Evolutionary conservation across 1,140 invertebrate species (phyloP).

Genomic region (Sminthurides bifidus): DNA sequence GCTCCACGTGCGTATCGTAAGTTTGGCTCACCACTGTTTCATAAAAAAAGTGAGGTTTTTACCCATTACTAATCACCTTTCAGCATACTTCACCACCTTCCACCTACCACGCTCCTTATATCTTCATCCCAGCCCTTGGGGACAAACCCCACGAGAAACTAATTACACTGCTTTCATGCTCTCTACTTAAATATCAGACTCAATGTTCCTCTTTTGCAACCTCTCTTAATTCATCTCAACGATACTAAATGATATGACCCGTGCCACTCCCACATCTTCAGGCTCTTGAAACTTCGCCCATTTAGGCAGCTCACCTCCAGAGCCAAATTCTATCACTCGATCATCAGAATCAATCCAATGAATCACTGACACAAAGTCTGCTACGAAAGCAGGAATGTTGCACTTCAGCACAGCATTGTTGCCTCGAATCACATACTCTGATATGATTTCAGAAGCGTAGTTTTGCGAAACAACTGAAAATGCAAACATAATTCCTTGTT

Average conservation of each 20-base stretch:
- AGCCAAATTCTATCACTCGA: constrained; percentile 32
- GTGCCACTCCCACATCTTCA: neutral
- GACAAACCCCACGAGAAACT: no score
- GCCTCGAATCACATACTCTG: constrained; percentile 18
- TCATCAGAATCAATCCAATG: constrained; percentile 65
- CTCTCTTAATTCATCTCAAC: constrained; percentile 27
- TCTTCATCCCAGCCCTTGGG: no score
- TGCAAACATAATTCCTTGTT: no score
- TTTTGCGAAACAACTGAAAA: constrained; percentile 40
- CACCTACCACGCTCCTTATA: no score
- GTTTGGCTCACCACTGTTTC: constrained; percentile 73
- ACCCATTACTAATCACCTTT: neutral
- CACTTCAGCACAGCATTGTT: constrained; percentile 16
- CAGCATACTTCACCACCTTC: no score
- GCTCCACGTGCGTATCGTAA: constrained; percentile 77
- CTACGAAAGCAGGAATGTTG: constrained; percentile 63
- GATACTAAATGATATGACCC: neutral
- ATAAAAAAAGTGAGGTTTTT: constrained; percentile 28
- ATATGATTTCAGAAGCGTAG: constrained; percentile 19
- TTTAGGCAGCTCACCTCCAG: neutral
- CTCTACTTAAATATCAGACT: no score
- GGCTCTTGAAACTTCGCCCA: neutral
- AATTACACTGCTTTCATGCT: no score
- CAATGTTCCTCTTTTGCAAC: neutral
- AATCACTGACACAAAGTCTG: constrained; percentile 76